Evolutionary conservation across 2,888 invertebrate genomes (phyloP).

Genomic region (Celastrina argiolus): DNA sequence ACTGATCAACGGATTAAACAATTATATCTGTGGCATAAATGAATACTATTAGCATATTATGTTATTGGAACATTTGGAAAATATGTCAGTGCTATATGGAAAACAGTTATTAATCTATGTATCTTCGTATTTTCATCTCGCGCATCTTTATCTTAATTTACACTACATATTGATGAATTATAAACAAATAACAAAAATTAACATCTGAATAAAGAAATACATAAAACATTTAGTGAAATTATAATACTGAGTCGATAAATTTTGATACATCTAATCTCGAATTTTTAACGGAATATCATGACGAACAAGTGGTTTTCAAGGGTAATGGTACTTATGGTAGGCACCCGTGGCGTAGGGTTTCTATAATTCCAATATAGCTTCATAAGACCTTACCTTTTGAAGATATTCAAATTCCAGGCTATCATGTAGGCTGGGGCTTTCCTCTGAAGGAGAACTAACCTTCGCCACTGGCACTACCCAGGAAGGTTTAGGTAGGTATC

Average conservation of each 20-base stretch:
- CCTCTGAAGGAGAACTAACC: no score
- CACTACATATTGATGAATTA: not conserved
- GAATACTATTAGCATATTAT: not conserved
- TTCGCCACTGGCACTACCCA: no score
- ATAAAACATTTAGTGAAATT: not conserved
- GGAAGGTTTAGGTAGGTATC: no score
- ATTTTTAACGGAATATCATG: not conserved
- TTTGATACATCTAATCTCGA: slow-evolving; percentile 7
- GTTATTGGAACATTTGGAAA: not conserved
- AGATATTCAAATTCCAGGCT: no score
- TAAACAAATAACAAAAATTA: not conserved
- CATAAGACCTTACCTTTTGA: no score
- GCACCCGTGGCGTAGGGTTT: no score
- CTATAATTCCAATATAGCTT: no score
- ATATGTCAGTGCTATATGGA: not conserved
- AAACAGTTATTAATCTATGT: not conserved
- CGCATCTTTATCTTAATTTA: not conserved
- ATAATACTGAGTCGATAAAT: slow-evolving; percentile 3
- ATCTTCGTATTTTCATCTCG: not conserved
- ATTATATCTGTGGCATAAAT: not conserved
- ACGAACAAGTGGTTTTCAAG: slow-evolving; percentile 29
- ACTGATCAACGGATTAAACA: no score
- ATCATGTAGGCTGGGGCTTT: no score
- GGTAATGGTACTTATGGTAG: slow-evolving; percentile 22
- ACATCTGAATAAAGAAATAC: not conserved